A percentile compares a stretch with the other conserved stretches of the same genome.
Conservation (phyloP, 2,797 vertebrate genomes). For the Adrianichthys oophorus region DNA sequence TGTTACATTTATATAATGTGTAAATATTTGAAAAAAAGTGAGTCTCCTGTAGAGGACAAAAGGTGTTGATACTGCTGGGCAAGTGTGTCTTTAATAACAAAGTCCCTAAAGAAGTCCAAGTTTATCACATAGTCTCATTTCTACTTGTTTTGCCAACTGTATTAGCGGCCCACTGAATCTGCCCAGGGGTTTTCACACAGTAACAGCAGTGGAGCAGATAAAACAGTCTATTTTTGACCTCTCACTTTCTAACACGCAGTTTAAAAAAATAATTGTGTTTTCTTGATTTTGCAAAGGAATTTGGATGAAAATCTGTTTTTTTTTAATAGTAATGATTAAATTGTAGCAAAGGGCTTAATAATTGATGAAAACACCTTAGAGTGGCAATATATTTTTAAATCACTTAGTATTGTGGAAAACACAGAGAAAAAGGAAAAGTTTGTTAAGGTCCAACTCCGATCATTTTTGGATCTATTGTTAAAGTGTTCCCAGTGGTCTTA, state of each 20-base stretch:
- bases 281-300: conserved; percentile 5
- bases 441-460: too few relatives aligned
- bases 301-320: too few relatives aligned
- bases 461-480: too few relatives aligned
- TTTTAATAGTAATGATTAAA: too few relatives aligned
- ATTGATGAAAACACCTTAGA: too few relatives aligned
- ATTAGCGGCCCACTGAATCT: conserved; percentile 53
- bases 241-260: conserved; percentile 35
- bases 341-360: too few relatives aligned
- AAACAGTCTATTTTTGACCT: conserved; percentile 48
- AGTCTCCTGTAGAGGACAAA: conserved; percentile 20
- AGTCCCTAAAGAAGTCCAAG: conserved; percentile 42
- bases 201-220: conserved; percentile 39
- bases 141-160: conserved; percentile 44
- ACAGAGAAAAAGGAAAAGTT: too few relatives aligned
- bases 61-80: conserved; percentile 19
- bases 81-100: conserved; percentile 29
- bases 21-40: not conserved
- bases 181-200: conserved; percentile 48
- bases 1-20: not conserved
- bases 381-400: too few relatives aligned
- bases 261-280: conserved; percentile 19
- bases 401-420: too few relatives aligned
- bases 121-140: conserved; percentile 33
- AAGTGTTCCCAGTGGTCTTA: too few relatives aligned